A percentile compares a stretch with the other conserved stretches of the same genome.
These are phyloP conservation scores for Lepus oiostolus DNA, from an alignment of 2,797 vertebrate species.

Conservation along the genomic window DNA sequence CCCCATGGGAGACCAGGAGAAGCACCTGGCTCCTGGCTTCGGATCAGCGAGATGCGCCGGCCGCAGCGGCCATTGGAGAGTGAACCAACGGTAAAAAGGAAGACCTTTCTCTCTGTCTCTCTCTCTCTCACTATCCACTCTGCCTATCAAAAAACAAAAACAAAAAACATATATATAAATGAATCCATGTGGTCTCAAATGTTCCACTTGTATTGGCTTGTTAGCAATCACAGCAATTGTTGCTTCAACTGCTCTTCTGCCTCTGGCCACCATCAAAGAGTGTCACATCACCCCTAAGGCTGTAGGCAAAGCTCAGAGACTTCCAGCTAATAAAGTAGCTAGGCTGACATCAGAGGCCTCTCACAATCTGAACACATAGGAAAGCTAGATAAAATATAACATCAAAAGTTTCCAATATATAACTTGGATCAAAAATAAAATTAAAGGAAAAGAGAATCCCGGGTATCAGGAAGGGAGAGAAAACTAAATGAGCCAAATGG, in stretches of 20 bases:
- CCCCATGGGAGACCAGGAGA: too few species aligned
- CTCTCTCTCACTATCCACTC: too few species aligned
- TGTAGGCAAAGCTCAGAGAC: not conserved
- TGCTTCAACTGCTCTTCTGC: not conserved
- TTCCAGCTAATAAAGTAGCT: not conserved
- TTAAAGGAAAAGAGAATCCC: slow-evolving; percentile 19
- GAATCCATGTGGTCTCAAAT: not conserved
- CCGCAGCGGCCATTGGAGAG: too few species aligned
- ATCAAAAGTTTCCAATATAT: slow-evolving; percentile 18
- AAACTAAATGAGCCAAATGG: not conserved
- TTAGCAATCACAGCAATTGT: too few species aligned
- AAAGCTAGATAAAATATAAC: not conserved
- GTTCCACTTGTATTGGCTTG: not conserved
- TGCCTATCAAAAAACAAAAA: too few species aligned
- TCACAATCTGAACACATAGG: not conserved
- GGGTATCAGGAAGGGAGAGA: slow-evolving; percentile 46
- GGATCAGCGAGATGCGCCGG: too few species aligned
- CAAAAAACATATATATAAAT: too few species aligned
- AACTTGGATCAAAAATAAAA: slow-evolving; percentile 54
- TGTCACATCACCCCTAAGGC: not conserved
- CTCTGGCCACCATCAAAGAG: not conserved
- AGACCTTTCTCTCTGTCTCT: too few species aligned
- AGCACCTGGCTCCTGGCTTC: too few species aligned
- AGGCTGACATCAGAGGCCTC: not conserved
- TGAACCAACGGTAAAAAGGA: too few species aligned